Percentiles rank a stretch among this genome's conserved stretches.
Conservation (phyloP, 2,888 invertebrate species). For the Heliconius erato region DNA sequence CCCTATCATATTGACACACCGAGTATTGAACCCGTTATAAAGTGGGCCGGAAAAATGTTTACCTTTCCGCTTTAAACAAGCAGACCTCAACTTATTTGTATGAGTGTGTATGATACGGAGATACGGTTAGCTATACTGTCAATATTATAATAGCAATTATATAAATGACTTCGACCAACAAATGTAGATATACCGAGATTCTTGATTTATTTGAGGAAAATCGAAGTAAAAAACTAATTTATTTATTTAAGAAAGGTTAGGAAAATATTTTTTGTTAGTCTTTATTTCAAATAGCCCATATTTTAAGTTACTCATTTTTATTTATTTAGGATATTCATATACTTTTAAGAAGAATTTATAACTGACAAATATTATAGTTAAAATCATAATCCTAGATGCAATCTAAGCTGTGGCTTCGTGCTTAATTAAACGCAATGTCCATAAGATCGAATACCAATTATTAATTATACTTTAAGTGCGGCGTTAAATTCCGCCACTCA, state of each 20-base stretch:
- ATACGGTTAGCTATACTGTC: conserved; percentile 13
- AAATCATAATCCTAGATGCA: too few relatives aligned
- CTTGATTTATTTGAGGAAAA: neutral
- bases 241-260: neutral
- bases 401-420: too few relatives aligned
- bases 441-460: too few relatives aligned
- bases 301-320: too few relatives aligned
- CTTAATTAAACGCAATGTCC: too few relatives aligned
- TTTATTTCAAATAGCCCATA: too few relatives aligned
- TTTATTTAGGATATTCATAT: too few relatives aligned
- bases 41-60: conserved; percentile 65
- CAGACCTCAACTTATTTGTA: conserved; percentile 8
- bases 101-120: neutral
- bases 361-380: too few relatives aligned
- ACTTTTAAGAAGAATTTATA: too few relatives aligned
- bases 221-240: neutral
- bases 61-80: conserved; percentile 47
- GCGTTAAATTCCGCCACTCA: too few relatives aligned
- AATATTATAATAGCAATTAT: conserved; percentile 22
- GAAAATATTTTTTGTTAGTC: too few relatives aligned
- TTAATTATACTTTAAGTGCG: too few relatives aligned
- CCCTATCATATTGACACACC: conserved; percentile 55
- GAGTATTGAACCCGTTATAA: conserved; percentile 71
- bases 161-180: neutral
- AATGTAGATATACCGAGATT: neutral